Evolutionary conservation across 1,140 invertebrate species (phyloP), one percentile per base, ranked within the genome.

Genomic region (Diorhabda sublineata): DNA sequence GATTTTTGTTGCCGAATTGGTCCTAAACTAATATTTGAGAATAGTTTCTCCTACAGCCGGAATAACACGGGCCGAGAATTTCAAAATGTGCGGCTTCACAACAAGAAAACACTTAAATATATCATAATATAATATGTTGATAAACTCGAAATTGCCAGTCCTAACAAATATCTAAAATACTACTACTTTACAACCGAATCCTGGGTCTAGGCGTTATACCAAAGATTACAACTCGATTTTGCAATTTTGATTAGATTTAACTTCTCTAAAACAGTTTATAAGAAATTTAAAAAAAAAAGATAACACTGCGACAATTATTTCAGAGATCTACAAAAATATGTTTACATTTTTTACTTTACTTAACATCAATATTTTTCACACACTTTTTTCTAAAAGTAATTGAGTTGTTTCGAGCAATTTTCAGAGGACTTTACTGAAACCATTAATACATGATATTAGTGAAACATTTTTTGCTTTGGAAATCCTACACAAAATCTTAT

Each of bases 61-160:
- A 77, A 76, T 66, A 70, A 68, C 69, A 71, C 65, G 45, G 64
- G 64, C 69, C 69, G 68, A 64, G 66, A 61, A 61, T 66, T 63
- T 61, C 67, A 52, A 69, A 71, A 71, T 69, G 74, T 69, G 76
- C 74, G 71, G 74, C 70, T 73, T 75, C 73, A 78, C 77, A 78
- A 78, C 77, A 78, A 76, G 74, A 71, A 78, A 76, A 78, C 76
- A 78, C 73, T 77, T 71, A 78, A 74, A 71, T 73, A 72, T 76
- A 73, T 70, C 70, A 68, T 72, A 70, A 71, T 74, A 75, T 71
- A 72, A 73, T 73, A 70, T 72, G 71, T 69, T 69, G 69, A 72
- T 75, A 76, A 75, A 76, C 72, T 76, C 72, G 75, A 64, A 67
- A 60, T 67, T 60, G 58, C 74, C 76, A 77, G 75, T 77, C 72